Base-by-base conservation (phyloP, 2,888 invertebrate species). In the Chorisops tibialis region DNA sequence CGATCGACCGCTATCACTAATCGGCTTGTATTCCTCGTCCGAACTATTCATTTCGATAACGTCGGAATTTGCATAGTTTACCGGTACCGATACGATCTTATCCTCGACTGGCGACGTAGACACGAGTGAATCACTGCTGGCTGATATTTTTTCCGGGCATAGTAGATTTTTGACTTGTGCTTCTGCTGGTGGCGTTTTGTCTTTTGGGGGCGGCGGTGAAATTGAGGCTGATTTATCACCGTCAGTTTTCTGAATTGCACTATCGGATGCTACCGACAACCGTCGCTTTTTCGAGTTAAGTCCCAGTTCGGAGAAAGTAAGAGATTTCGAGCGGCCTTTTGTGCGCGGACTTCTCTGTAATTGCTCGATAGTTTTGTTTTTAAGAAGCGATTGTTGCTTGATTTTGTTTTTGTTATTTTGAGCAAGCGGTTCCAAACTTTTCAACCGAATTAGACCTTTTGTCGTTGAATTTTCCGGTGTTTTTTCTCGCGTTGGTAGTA, bases 371-470 rank as follows among this genome's bases (percentile, higher is more conserved):
- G 51, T 49, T 51, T 63, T 66, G 50, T 63, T 64, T 61, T 63
- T 64, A 39, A 64, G 47, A 4, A 63, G 48, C 12, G 61, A 61
- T 43, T 65, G 63, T 38, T 65, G 65, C 48, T 66, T 66, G 4
- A 37, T 39, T 54, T 63, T 65, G 1, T 41, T 22, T 56, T 64
- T 65, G 21, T 60, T 66, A 76, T 1, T 71, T 56, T 60, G 41
- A 16, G 52, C 43, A 14, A 37, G 12, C 11, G 58, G 11, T 14
- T 47, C 39, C 16, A 2, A n/a, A 9, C 7, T 30, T 2, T 2
- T 30, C 39, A 39, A 39, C 5, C 14, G 39, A 39, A 16, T 5
- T 14, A 16, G 1, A 39, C 2, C 12, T 12, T 14, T 14, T 39
- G 39, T 5, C 16, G 39, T 6, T 7, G 39, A 11, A 6, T 39